phyloP scores from a whole-genome alignment of 1,140 invertebrate genomes.

The Ostrea denselamellosa region DNA sequence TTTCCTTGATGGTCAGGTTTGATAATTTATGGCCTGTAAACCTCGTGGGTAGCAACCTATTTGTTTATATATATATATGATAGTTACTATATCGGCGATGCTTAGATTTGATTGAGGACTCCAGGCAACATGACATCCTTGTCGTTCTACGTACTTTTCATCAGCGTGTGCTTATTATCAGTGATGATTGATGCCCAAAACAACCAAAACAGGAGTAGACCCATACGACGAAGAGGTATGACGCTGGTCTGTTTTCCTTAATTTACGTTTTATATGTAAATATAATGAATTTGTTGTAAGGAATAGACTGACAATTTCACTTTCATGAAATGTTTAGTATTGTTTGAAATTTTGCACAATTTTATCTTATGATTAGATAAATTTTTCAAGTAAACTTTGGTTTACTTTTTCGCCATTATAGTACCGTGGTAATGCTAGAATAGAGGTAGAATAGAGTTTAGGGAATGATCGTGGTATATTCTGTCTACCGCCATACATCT shows the following conservation, averaged over 20 bases:
- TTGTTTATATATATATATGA: constrained; percentile 25
- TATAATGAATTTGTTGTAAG: too few species aligned
- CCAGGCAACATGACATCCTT: neutral
- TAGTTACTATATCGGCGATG: neutral
- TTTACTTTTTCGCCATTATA: too few species aligned
- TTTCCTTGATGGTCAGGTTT: neutral
- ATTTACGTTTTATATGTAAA: neutral
- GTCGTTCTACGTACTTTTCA: neutral
- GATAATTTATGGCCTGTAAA: neutral
- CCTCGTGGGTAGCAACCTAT: neutral
- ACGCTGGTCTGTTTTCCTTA: neutral
- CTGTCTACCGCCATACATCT: too few species aligned
- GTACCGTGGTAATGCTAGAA: too few species aligned
- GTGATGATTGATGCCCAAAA: constrained; percentile 6
- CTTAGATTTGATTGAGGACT: neutral
- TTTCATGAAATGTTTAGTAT: too few species aligned
- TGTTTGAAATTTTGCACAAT: too few species aligned
- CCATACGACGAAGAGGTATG: neutral
- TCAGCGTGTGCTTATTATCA: neutral
- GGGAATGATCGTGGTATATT: too few species aligned
- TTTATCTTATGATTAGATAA: too few species aligned
- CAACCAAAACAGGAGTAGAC: neutral
- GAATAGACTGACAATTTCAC: too few species aligned
- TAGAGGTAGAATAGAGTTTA: too few species aligned
- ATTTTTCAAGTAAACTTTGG: too few species aligned